Evolutionary conservation across 2,113 vertebrate genomes (phyloP).

Genomic region (Dromas ardeola): DNA sequence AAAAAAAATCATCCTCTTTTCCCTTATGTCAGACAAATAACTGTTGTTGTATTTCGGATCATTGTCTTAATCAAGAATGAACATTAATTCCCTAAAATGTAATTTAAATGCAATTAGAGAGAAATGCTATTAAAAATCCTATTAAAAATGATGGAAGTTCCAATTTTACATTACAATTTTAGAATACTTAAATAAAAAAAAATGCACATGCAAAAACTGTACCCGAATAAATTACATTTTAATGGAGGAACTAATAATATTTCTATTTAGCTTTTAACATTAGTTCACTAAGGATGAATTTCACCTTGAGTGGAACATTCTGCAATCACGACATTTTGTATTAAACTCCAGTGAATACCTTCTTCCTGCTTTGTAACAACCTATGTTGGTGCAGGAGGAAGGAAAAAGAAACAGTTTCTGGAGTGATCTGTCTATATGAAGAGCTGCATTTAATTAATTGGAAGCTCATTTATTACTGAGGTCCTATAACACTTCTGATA

Average conservation of each 20-base stretch:
- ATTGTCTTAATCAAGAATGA: neutral
- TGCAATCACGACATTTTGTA: neutral
- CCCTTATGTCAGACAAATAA: neutral
- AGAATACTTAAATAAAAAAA: neutral
- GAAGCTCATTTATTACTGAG: slow-evolving; percentile 19
- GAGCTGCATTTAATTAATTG: slow-evolving; percentile 37
- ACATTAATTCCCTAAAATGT: neutral
- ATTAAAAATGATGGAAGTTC: neutral
- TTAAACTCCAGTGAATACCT: slow-evolving; percentile 20
- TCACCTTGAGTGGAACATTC: neutral
- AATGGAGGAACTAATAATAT: neutral
- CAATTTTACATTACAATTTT: neutral
- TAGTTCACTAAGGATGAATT: neutral
- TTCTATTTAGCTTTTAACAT: neutral
- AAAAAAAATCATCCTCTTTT: neutral
- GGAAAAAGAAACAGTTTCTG: neutral
- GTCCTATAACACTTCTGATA: slow-evolving; percentile 20
- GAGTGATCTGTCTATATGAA: neutral
- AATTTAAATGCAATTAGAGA: slow-evolving; percentile 24
- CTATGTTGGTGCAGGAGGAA: neutral
- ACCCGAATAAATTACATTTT: neutral
- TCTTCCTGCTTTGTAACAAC: slow-evolving; percentile 20
- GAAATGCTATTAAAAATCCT: slow-evolving; percentile 1
- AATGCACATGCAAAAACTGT: neutral
- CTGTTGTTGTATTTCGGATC: neutral